These are phyloP conservation scores for Acronicta leporina DNA, from an alignment of 2,888 invertebrate species.

Conservation along the genomic window DNA sequence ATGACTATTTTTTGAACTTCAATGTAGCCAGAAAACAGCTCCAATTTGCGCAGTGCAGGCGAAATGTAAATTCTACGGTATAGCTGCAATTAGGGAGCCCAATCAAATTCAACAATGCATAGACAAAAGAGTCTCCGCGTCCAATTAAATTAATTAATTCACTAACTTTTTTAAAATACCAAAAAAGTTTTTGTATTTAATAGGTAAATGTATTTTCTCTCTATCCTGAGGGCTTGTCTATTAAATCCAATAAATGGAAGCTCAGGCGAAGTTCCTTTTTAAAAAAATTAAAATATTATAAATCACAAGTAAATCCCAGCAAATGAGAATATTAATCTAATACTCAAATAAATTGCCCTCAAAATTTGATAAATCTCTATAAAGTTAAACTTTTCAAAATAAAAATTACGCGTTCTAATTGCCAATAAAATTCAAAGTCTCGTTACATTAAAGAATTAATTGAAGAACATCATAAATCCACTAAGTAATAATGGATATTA, in stretches of 20 bases:
- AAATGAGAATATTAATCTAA: not conserved
- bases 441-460: conserved; percentile 30
- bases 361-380: not conserved
- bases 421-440: conserved; percentile 16
- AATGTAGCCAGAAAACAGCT: conserved; percentile 16
- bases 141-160: conserved; percentile 43
- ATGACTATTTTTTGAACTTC: conserved; percentile 9
- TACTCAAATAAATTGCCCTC: not conserved
- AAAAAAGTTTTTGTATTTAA: not conserved
- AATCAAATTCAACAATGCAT: conserved; percentile 55
- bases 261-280: too few relatives aligned
- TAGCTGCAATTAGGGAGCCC: conserved; percentile 51
- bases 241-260: too few relatives aligned
- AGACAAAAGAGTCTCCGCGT: conserved; percentile 35
- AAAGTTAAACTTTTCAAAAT: conserved; percentile 2
- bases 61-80: conserved; percentile 52
- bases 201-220: too few relatives aligned
- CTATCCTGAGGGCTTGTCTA: too few relatives aligned
- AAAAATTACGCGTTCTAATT: conserved; percentile 11
- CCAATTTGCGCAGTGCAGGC: conserved; percentile 55
- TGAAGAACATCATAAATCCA: conserved; percentile 38
- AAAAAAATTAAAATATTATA: too few relatives aligned
- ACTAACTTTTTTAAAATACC: not conserved
- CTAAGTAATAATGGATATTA: conserved; percentile 34
- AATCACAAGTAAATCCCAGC: not conserved